Conservation (phyloP, 2,888 invertebrate species). For the Microchrysa polita region DNA sequence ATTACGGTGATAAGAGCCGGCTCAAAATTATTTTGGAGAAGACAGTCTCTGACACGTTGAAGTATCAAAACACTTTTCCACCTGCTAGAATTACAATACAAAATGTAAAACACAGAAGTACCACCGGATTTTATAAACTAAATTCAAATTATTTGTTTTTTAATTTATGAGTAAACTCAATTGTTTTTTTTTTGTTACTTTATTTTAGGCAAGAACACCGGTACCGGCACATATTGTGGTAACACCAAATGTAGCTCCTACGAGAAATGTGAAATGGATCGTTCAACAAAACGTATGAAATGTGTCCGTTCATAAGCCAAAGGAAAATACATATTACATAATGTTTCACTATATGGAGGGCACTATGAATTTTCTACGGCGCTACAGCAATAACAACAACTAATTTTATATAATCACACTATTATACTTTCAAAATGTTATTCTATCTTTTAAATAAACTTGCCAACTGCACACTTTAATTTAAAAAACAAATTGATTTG, state of each 20-base stretch:
- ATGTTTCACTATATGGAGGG: too few relatives aligned
- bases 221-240: constrained; percentile 72
- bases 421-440: too few relatives aligned
- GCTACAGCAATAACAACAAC: too few relatives aligned
- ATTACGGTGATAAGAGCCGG: too few relatives aligned
- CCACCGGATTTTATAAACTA: too few relatives aligned
- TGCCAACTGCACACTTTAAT: neutral
- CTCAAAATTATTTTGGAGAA: too few relatives aligned
- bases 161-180: neutral
- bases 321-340: constrained; percentile 47
- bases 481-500: neutral
- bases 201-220: constrained; percentile 56
- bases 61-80: too few relatives aligned
- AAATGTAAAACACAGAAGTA: too few relatives aligned
- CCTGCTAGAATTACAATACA: too few relatives aligned
- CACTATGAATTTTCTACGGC: too few relatives aligned
- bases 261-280: constrained; percentile 76
- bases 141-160: too few relatives aligned
- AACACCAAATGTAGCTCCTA: constrained; percentile 74
- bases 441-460: neutral
- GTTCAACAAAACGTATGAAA: constrained; percentile 71
- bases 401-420: neutral
- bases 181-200: constrained; percentile 40
- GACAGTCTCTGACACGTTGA: too few relatives aligned
- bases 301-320: constrained; percentile 72